These are phyloP conservation scores for Pandemis cinnamomeana DNA, from an alignment of 2,888 invertebrate genomes.

Conservation along the genomic window DNA sequence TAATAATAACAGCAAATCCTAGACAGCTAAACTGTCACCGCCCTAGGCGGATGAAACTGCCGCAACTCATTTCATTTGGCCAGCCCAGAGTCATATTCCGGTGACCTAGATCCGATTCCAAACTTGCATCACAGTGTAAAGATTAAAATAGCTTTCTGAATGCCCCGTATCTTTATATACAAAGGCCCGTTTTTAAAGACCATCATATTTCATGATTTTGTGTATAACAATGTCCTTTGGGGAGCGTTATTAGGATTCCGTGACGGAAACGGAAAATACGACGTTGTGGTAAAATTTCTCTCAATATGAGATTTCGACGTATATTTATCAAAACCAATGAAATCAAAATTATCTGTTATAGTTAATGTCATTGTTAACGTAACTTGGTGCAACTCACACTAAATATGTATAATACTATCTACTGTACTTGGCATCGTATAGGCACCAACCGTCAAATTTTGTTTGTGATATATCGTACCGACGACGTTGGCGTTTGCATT, in stretches of 20 bases:
- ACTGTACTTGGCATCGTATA: neutral
- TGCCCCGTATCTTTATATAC: conserved; percentile 30
- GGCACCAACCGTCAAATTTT: neutral
- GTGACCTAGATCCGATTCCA: conserved; percentile 30
- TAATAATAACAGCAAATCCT: conserved; percentile 34
- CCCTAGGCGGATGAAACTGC: conserved; percentile 23
- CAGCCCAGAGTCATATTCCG: conserved; percentile 39
- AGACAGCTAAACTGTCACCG: conserved; percentile 21
- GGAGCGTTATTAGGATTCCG: neutral
- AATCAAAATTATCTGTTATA: too few species aligned
- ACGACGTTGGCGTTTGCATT: neutral
- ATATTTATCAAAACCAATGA: too few species aligned
- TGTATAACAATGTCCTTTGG: neutral
- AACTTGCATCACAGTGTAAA: conserved; percentile 37
- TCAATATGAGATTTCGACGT: neutral
- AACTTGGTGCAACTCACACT: too few species aligned
- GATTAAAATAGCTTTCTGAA: conserved; percentile 38
- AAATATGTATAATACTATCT: neutral
- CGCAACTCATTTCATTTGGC: conserved; percentile 40
- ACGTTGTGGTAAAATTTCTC: neutral
- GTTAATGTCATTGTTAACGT: too few species aligned
- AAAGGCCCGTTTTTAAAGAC: conserved; percentile 18
- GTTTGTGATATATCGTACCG: neutral
- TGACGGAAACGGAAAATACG: neutral
- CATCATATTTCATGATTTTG: conserved; percentile 8